Base-by-base conservation (phyloP, 2,888 invertebrate species). In the Chloromyia formosa region DNA sequence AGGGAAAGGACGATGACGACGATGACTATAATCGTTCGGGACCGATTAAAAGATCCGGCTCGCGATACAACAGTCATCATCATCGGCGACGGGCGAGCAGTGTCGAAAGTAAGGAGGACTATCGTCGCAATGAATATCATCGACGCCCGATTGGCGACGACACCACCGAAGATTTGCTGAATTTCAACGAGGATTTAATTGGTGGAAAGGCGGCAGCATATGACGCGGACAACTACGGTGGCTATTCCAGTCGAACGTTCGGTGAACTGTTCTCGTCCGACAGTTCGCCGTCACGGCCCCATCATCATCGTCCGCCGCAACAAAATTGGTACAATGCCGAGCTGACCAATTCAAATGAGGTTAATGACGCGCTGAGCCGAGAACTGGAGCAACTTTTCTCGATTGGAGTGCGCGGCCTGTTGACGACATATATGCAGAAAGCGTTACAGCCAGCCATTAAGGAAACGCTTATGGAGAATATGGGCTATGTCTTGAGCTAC, bases 371-470 rank as follows among this genome's bases (percentile, higher is more conserved):
- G 78, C 88, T 94, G 77, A 91, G 92, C 0, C 88, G 90, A 66
- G 94, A 94, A 85, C 92, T 94, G 90, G 94, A 94, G 81, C 93
- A 94, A 79, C 91, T 94, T 60, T 94, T 94, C 80, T 89, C 94
- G 0, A 91, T 92, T 83, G 94, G 94, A n/a, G 93, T 94, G 60
- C 88, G 94, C 78, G 92, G 93, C 16, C 87, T 94, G 61, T 83
- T 94, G 58, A 94, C 93, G 0, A 91, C 92, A 27, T 94, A 94
- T 80, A 93, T 94, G 91, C 94, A 94, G 82, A 91, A 91, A 78
- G 92, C 94, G 80, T 83, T 94, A 66, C 93, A 94, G 80, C 93
- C 94, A 9, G 94, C 94, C 53, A 93, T 94, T 74, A 93, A 93
- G 82, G 94, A 94, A 81, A 94, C 94, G 0, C 86, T 94, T 40